Percentiles rank a stretch among this genome's conserved stretches.
phyloP scores from a whole-genome alignment of 1,140 invertebrate genomes.

The Cotesia glomerata region DNA sequence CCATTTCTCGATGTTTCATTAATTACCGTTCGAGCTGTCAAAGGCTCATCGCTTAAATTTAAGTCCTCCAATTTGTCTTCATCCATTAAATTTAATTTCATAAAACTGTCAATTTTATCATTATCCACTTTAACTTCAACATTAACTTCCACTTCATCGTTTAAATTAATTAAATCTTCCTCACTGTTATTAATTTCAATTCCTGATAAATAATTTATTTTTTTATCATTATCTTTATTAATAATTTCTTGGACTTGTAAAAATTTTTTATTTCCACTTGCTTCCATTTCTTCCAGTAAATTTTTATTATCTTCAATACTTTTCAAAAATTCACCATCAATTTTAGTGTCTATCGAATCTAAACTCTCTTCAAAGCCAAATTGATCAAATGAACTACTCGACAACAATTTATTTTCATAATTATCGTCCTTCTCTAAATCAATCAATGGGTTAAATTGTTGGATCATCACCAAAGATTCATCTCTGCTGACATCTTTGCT shows the following conservation, averaged over 20 bases:
- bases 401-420: too few species aligned
- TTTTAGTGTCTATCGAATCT: not conserved
- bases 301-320: not conserved
- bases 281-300: not conserved
- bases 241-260: not conserved
- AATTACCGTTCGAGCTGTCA: not conserved
- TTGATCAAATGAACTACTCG: too few species aligned
- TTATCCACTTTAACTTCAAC: not conserved
- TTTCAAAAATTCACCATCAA: not conserved
- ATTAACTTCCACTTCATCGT: slow-evolving; percentile 1
- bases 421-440: not conserved
- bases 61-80: not conserved
- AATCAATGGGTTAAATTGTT: not conserved
- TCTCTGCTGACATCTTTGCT: not conserved
- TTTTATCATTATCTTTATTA: not conserved
- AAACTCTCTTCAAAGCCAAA: not conserved
- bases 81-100: too few species aligned
- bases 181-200: not conserved
- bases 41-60: not conserved
- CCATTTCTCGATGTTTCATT: not conserved
- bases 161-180: not conserved
- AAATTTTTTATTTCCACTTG: not conserved
- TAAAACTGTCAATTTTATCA: too few species aligned
- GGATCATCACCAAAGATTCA: not conserved
- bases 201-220: not conserved